phyloP scores from a whole-genome alignment of 1,140 invertebrate genomes.

The Heliconius himera region DNA sequence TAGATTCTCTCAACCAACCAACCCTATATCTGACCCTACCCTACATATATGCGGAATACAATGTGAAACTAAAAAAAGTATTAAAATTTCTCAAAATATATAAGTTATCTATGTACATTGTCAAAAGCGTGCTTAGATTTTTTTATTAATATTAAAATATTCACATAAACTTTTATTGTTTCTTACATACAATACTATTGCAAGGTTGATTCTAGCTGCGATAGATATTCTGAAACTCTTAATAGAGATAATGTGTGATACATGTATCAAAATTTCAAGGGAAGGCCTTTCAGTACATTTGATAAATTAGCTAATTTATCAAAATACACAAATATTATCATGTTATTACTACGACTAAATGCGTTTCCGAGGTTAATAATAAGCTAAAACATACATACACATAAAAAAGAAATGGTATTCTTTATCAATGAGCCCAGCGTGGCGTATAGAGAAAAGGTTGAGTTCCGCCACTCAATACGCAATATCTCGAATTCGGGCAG shows the following conservation, averaged over 20 bases:
- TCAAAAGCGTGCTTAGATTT: neutral
- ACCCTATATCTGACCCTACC: too few species aligned
- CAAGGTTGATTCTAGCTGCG: neutral
- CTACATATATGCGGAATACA: too few species aligned
- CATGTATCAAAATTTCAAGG: slow-evolving; percentile 5
- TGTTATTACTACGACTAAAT: neutral
- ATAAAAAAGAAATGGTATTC: too few species aligned
- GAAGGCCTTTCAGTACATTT: slow-evolving; percentile 5
- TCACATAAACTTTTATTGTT: slow-evolving; percentile 6
- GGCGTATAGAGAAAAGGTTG: too few species aligned
- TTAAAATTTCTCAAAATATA: neutral
- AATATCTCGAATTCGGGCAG: too few species aligned
- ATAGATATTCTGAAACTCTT: neutral
- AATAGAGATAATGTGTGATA: slow-evolving; percentile 10
- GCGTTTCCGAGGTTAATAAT: neutral
- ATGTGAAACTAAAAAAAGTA: neutral
- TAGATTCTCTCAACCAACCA: too few species aligned
- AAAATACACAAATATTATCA: slow-evolving; percentile 5
- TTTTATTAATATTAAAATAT: neutral
- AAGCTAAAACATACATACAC: neutral
- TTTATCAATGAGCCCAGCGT: too few species aligned
- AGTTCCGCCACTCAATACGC: too few species aligned
- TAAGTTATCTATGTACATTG: neutral
- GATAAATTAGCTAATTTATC: slow-evolving; percentile 10
- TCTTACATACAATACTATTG: neutral